These are phyloP conservation scores for Lemur catta DNA, from an alignment of 2,797 vertebrate species.

Conservation along the genomic window DNA sequence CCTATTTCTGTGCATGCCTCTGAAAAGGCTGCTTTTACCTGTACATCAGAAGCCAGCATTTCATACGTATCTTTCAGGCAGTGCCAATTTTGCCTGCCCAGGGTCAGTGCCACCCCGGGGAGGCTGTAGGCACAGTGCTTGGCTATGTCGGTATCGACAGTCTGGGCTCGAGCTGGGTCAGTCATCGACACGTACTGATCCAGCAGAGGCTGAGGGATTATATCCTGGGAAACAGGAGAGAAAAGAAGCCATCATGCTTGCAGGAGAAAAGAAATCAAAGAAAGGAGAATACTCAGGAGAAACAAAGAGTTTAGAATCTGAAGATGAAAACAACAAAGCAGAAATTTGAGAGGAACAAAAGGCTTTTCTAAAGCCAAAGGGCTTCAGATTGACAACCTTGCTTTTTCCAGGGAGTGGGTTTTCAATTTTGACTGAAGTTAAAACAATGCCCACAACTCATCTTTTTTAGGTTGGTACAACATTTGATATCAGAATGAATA, in stretches of 20 bases:
- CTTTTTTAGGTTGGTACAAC: no score
- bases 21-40: conserved; percentile 73
- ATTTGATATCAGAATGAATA: neutral
- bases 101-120: conserved; percentile 83
- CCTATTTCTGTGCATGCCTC: neutral
- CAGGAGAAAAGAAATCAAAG: neutral
- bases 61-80: conserved; percentile 84
- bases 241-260: neutral
- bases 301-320: neutral
- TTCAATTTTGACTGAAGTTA: neutral
- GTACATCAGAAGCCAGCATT: conserved; percentile 83
- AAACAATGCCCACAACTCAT: neutral
- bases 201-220: conserved; percentile 86
- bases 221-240: conserved; percentile 74
- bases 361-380: neutral
- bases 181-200: conserved; percentile 86
- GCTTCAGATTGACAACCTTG: rapidly evolving
- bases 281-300: neutral
- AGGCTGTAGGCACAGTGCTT: conserved; percentile 86
- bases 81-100: conserved; percentile 86
- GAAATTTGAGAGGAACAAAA: neutral
- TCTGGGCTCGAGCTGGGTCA: conserved; percentile 84
- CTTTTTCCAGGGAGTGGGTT: neutral
- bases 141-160: conserved; percentile 84
- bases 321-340: neutral